Evolutionary conservation across 92 coral and sea anemone species (phyloP).

Genomic region (Paramuricea clavata): DNA sequence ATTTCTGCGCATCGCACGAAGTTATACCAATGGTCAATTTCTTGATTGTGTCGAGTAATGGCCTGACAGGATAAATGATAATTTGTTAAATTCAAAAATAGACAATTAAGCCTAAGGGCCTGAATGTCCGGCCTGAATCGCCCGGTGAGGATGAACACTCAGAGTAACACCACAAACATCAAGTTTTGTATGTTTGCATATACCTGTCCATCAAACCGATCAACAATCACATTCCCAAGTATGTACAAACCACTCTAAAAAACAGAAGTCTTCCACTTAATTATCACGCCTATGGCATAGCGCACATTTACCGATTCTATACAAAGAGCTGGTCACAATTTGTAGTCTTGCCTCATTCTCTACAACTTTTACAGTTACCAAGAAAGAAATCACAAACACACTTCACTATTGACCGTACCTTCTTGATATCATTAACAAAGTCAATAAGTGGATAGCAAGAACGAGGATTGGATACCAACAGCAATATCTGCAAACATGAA

Average conservation of each 20-base stretch:
- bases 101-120: too few species aligned
- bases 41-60: constrained; percentile 45
- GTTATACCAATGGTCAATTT: constrained; percentile 73
- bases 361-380: too few species aligned
- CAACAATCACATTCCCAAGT: constrained; percentile 90
- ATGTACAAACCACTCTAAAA: constrained; percentile 92
- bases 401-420: constrained; percentile 54
- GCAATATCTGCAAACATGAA: constrained; percentile 48
- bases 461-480: constrained; percentile 93
- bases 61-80: constrained; percentile 63
- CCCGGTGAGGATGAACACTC: too few species aligned
- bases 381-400: too few species aligned
- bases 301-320: too few species aligned
- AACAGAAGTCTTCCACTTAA: not conserved
- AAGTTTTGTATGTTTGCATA: too few species aligned
- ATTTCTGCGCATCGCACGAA: constrained; percentile 94
- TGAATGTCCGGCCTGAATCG: too few species aligned
- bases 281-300: too few species aligned
- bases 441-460: constrained; percentile 93
- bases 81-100: too few species aligned
- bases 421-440: constrained; percentile 97
- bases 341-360: too few species aligned
- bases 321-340: too few species aligned
- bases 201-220: constrained; percentile 77
- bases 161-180: too few species aligned